These are phyloP conservation scores for Hylomyscus alleni DNA, from an alignment of 2,797 vertebrate genomes.

Conservation along the genomic window DNA sequence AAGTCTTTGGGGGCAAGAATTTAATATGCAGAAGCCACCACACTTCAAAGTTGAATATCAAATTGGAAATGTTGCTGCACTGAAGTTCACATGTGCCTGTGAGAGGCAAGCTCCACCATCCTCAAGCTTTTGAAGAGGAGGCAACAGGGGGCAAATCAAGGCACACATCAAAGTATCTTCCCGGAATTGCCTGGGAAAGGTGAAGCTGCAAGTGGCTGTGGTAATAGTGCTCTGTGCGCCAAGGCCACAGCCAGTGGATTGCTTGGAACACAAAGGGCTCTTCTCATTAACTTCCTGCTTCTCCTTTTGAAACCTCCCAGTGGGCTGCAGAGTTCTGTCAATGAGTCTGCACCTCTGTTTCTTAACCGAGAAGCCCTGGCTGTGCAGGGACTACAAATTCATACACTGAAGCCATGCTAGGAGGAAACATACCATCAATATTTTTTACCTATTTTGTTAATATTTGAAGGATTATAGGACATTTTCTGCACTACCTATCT, in stretches of 20 bases:
- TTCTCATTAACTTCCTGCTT: slow-evolving; percentile 77
- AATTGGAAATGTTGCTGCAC: slow-evolving; percentile 62
- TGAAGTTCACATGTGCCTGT: slow-evolving; percentile 47
- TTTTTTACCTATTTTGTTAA: slow-evolving; percentile 33
- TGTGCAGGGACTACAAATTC: not conserved
- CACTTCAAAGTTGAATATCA: slow-evolving; percentile 76
- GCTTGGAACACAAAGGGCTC: slow-evolving; percentile 66
- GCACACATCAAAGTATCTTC: slow-evolving; percentile 86
- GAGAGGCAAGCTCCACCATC: slow-evolving; percentile 55
- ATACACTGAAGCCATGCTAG: not conserved
- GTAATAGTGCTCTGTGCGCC: slow-evolving; percentile 11
- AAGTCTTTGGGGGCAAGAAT: slow-evolving; percentile 58
- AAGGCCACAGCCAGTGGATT: slow-evolving; percentile 55
- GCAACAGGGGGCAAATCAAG: slow-evolving; percentile 84
- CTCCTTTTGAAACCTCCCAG: slow-evolving; percentile 89
- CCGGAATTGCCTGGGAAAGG: slow-evolving; percentile 84
- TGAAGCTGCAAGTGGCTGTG: slow-evolving; percentile 73
- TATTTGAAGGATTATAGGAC: slow-evolving; percentile 15
- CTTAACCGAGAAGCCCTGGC: slow-evolving; percentile 42
- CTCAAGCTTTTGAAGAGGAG: slow-evolving; percentile 77
- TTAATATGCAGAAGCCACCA: slow-evolving; percentile 62
- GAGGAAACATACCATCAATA: slow-evolving; percentile 6
- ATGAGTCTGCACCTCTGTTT: slow-evolving; percentile 83
- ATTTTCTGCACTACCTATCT: not conserved
- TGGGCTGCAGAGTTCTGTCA: slow-evolving; percentile 54